phyloP scores from a whole-genome alignment of 2,797 vertebrate genomes.

The Microctenopoma stevenorrisi region DNA sequence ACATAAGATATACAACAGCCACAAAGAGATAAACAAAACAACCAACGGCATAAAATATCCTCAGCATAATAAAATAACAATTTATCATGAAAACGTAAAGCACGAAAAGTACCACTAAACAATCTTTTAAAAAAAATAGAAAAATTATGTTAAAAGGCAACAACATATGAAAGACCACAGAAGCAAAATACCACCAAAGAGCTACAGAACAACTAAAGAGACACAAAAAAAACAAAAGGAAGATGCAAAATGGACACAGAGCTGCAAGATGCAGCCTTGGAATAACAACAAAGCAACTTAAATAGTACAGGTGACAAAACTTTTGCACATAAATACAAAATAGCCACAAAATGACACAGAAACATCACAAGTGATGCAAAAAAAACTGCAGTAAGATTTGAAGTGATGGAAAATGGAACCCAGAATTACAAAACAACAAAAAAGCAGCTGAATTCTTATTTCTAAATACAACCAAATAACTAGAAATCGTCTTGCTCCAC shows the following conservation, averaged over 20 bases:
- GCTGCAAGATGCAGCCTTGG: not conserved
- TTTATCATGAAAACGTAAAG: too few species aligned
- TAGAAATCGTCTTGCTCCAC: not conserved
- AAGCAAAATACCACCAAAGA: too few species aligned
- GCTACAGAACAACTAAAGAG: not conserved
- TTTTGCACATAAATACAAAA: too few species aligned
- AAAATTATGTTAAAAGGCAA: too few species aligned
- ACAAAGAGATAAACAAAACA: too few species aligned
- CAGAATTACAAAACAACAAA: not conserved
- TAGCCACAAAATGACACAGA: not conserved
- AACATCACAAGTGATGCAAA: fast-evolving
- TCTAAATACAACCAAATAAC: too few species aligned
- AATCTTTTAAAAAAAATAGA: too few species aligned
- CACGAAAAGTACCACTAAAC: too few species aligned
- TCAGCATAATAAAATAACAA: too few species aligned
- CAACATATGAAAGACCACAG: too few species aligned
- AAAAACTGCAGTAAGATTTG: not conserved
- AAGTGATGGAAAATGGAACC: too few species aligned
- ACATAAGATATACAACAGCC: not conserved
- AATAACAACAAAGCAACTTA: not conserved
- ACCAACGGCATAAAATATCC: too few species aligned
- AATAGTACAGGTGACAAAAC: not conserved
- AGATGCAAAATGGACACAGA: not conserved
- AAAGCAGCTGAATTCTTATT: not conserved
- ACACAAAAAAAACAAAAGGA: not conserved